A percentile compares a stretch with the other conserved stretches of the same genome.
These are phyloP conservation scores for Zaprionus ghesquierei DNA, from an alignment of 1,140 invertebrate genomes.

Conservation along the genomic window DNA sequence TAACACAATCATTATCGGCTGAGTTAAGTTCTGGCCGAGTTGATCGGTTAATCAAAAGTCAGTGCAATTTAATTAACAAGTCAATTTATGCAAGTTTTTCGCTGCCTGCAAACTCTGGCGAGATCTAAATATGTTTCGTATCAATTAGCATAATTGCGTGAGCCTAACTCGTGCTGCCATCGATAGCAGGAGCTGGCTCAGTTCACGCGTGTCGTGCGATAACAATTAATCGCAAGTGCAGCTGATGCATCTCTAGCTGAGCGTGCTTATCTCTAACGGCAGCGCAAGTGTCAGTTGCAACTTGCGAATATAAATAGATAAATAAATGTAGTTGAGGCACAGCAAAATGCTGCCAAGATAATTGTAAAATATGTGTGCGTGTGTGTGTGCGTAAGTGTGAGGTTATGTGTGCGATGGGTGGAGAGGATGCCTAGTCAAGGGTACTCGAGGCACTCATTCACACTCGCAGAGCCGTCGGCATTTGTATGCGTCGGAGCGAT, in stretches of 20 bases:
- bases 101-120: neutral
- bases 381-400: neutral
- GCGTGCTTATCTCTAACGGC: neutral
- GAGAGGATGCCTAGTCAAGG: neutral
- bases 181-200: neutral
- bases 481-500: conserved; percentile 29
- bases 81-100: neutral
- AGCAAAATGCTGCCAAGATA: conserved; percentile 54
- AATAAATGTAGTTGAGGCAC: neutral
- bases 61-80: neutral
- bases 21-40: neutral
- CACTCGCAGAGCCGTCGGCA: neutral
- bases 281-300: neutral
- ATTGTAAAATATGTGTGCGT: conserved; percentile 54
- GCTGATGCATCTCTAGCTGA: neutral
- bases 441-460: neutral
- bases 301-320: neutral
- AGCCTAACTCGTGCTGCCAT: neutral
- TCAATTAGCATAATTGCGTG: neutral
- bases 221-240: neutral
- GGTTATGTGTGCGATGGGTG: neutral
- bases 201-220: neutral
- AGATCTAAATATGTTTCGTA: neutral
- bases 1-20: conserved; percentile 32
- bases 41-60: neutral